A percentile compares a stretch with the other conserved stretches of the same genome.
Evolutionary conservation across 2,797 vertebrate species (phyloP).

Genomic region (Acanthurus tractus): DNA sequence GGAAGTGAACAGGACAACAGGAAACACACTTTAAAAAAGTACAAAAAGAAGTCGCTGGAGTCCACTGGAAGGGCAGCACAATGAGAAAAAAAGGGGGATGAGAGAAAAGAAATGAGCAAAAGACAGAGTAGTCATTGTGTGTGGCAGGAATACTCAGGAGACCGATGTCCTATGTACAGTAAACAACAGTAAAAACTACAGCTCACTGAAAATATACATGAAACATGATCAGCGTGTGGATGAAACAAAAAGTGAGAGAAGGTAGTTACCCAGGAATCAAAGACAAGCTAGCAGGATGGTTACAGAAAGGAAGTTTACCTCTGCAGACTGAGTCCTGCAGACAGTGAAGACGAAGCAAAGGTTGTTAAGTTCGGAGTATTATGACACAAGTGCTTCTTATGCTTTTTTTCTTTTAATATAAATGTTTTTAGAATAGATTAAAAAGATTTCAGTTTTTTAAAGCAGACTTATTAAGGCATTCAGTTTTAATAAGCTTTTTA

Average conservation of each 20-base stretch:
- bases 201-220: slow-evolving; percentile 57
- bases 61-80: slow-evolving; percentile 26
- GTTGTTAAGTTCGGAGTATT: background rate
- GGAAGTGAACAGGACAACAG: slow-evolving; percentile 51
- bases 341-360: background rate
- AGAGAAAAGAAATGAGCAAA: slow-evolving; percentile 30
- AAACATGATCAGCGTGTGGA: slow-evolving; percentile 56
- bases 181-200: slow-evolving; percentile 71
- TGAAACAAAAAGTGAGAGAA: slow-evolving; percentile 78
- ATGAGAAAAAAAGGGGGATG: slow-evolving; percentile 1
- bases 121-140: slow-evolving; percentile 69
- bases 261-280: slow-evolving; percentile 86
- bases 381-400: background rate
- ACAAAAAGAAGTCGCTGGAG: slow-evolving; percentile 62
- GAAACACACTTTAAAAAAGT: slow-evolving; percentile 45
- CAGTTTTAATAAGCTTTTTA: background rate
- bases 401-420: background rate
- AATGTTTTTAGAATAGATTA: background rate
- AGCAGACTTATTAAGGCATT: no score
- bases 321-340: background rate
- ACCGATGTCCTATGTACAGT: slow-evolving; percentile 69
- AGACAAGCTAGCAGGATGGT: slow-evolving; percentile 64
- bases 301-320: slow-evolving; percentile 13
- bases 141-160: slow-evolving; percentile 69
- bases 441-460: background rate